Evolutionary conservation across 2,113 vertebrate species (phyloP).

Genomic region (Pseudonaja textilis): DNA sequence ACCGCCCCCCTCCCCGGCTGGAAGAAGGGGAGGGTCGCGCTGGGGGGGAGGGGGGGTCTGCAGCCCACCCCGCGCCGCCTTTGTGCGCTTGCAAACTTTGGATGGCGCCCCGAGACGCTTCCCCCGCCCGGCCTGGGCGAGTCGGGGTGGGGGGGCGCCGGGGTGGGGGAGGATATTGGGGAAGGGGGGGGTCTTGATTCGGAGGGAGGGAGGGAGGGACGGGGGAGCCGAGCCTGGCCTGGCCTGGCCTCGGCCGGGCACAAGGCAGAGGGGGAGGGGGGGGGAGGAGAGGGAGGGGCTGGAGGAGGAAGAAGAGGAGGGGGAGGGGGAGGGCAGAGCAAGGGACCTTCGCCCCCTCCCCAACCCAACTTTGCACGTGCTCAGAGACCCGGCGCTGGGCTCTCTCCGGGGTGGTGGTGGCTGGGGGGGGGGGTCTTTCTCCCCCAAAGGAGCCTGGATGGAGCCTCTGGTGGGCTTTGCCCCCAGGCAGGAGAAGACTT

Average conservation of each 20-base stretch:
- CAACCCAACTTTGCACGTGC: not conserved
- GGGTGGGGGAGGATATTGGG: not conserved
- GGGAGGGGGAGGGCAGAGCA: not conserved
- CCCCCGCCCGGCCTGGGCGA: not conserved
- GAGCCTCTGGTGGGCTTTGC: too few relatives aligned
- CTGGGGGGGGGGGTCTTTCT: not conserved
- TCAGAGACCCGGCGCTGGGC: not conserved
- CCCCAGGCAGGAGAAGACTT: not conserved
- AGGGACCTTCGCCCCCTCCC: not conserved
- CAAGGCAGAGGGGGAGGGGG: slow-evolving; percentile 63
- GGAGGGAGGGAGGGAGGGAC: too few relatives aligned
- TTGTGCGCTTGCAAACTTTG: slow-evolving; percentile 70
- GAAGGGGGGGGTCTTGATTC: not conserved
- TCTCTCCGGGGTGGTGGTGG: not conserved
- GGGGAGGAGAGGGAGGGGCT: not conserved
- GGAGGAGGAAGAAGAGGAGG: not conserved
- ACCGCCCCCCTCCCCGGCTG: too few relatives aligned
- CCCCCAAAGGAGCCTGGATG: not conserved
- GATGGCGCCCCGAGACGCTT: not conserved
- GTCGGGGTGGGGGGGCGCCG: not conserved
- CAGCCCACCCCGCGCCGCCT: slow-evolving; percentile 80
- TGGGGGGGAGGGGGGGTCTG: too few relatives aligned
- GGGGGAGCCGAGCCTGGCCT: too few relatives aligned
- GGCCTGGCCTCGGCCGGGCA: slow-evolving; percentile 74
- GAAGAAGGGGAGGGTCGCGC: too few relatives aligned